Evolutionary conservation across 2,113 vertebrate genomes (phyloP), one percentile per base, ranked within the genome.

Genomic region (Gnathonemus echidnorhynchus): DNA sequence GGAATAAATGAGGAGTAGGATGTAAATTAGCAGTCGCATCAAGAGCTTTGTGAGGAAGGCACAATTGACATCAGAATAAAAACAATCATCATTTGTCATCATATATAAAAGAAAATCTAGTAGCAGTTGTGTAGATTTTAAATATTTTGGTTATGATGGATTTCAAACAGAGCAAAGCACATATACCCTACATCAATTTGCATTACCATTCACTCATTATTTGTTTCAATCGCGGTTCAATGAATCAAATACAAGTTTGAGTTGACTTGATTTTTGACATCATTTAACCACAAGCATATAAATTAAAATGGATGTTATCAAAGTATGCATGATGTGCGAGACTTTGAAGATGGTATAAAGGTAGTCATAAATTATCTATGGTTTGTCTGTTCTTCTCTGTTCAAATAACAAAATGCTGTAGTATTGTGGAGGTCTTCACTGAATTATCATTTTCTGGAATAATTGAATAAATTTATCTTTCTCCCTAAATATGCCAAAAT

Each of bases 301-400:
- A 66, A 27, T n/a, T 66, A 66, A 66, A 66, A 66, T n/a, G 62
- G 62, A 31, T 31, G 62, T 7, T 56, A 56, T 56, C 53, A 56
- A 93, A 94, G 93, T 91, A 92, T 92, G 90, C 91, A 91, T 93
- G 93, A 92, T 93, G 91, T 94, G 92, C n/a, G 88, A 11, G 91
- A 93, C 93, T 93, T 92, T 90, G 90, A 58, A 89, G 90, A 90
- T 88, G 88, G 89, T 91, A 92, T 90, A 94, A 93, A 90, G 91
- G 86, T 91, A 92, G 91, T 92, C 91, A 94, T 93, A 94, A 95
- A 95, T 94, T 94, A 95, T 91, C 90, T 42, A 95, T 93, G 92
- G 58, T 83, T 19, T 53, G 52, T 91, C 90, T 53, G 21, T 50
- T 56, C 48, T 15, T 35, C 86, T 85, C 90, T 50, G 19, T 45